phyloP scores from a whole-genome alignment of 2,797 vertebrate genomes.

The Amblyraja radiata region DNA sequence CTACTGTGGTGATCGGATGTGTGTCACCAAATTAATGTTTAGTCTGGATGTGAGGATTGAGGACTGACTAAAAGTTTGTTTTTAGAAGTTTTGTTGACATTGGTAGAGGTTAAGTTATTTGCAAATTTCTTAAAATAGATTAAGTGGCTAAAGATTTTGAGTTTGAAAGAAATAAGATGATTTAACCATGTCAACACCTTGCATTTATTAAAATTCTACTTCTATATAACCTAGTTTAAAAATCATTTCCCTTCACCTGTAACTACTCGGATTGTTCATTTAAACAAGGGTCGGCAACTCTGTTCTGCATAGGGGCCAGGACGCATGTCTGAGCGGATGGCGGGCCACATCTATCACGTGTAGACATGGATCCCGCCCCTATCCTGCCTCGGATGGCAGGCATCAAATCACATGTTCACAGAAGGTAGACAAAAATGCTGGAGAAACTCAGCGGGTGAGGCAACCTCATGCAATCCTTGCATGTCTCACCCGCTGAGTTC shows the following conservation, averaged over 20 bases:
- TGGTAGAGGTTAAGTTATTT: background rate
- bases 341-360: too few species aligned
- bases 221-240: background rate
- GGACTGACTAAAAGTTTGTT: background rate
- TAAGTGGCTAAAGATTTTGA: background rate
- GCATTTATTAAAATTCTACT: background rate
- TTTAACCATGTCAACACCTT: background rate
- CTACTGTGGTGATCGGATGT: background rate
- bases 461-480: too few species aligned
- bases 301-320: too few species aligned
- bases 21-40: background rate
- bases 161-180: background rate
- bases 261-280: background rate
- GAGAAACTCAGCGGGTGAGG: too few species aligned
- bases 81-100: background rate
- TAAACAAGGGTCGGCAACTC: too few species aligned
- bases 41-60: background rate
- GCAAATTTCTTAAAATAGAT: background rate
- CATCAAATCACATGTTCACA: too few species aligned
- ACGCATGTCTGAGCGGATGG: too few species aligned
- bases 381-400: too few species aligned
- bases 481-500: too few species aligned
- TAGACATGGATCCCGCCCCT: too few species aligned
- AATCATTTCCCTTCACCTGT: background rate
- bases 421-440: too few species aligned